A percentile compares a stretch with the other conserved stretches of the same genome.
These are phyloP conservation scores for Nymphalis polychloros DNA, from an alignment of 2,888 invertebrate species.

Conservation along the genomic window DNA sequence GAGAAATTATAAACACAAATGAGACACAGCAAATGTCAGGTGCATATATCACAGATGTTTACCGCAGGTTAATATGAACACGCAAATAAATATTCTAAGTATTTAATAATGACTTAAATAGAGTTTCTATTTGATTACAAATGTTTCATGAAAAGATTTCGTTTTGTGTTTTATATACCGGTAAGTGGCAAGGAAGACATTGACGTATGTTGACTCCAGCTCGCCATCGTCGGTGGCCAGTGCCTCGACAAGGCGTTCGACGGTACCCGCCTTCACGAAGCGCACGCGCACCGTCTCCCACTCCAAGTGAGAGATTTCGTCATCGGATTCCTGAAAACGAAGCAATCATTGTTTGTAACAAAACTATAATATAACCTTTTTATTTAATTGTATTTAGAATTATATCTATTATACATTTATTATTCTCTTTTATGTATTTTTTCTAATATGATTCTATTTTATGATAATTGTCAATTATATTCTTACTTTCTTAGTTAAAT, in stretches of 20 bases:
- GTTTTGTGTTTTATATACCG: slow-evolving; percentile 76
- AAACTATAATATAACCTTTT: neutral
- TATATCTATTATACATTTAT: too few relatives aligned
- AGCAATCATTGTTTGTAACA: neutral
- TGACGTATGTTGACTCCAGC: slow-evolving; percentile 98
- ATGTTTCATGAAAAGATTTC: too few relatives aligned
- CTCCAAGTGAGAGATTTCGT: slow-evolving; percentile 97
- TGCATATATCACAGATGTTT: too few relatives aligned
- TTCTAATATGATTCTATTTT: too few relatives aligned
- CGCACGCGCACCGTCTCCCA: slow-evolving; percentile 99
- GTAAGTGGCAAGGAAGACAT: slow-evolving; percentile 97
- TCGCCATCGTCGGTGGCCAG: slow-evolving; percentile 97
- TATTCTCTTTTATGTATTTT: too few relatives aligned
- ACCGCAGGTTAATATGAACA: too few relatives aligned
- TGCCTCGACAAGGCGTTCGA: slow-evolving; percentile 95
- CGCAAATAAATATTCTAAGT: too few relatives aligned
- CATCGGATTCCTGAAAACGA: slow-evolving; percentile 88
- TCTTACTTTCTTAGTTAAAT: neutral
- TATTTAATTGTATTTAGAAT: neutral
- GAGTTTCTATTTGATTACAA: too few relatives aligned
- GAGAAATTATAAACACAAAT: too few relatives aligned
- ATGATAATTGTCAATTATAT: too few relatives aligned
- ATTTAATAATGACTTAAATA: too few relatives aligned
- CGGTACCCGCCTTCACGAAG: slow-evolving; percentile 97
- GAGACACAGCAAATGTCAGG: too few relatives aligned